Percentiles rank a stretch among this genome's conserved stretches.
phyloP scores from a whole-genome alignment of 2,888 invertebrate genomes.

The Acanthacorydalis orientalis region DNA sequence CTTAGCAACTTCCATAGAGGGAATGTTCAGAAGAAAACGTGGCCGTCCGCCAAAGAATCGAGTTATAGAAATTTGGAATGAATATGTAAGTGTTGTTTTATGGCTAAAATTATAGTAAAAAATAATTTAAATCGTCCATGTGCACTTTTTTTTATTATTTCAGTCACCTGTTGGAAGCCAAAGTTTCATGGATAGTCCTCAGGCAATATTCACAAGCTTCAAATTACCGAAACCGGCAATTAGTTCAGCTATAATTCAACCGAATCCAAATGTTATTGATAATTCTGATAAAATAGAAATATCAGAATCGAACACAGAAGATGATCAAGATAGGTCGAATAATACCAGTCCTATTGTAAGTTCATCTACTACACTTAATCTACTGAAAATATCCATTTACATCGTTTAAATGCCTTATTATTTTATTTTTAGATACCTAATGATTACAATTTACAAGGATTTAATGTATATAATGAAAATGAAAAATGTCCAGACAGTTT shows the following conservation, averaged over 20 bases:
- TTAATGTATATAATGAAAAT: slow-evolving; percentile 39
- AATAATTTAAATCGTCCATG: neutral
- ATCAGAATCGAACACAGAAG: neutral
- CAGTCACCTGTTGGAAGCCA: slow-evolving; percentile 23
- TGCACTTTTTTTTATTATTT: slow-evolving; percentile 9
- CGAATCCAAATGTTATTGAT: neutral
- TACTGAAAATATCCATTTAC: neutral
- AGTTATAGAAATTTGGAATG: slow-evolving; percentile 80
- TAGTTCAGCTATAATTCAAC: slow-evolving; percentile 11
- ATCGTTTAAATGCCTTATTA: neutral
- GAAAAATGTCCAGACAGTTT: slow-evolving; percentile 57
- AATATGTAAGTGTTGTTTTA: slow-evolving; percentile 41
- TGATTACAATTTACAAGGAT: slow-evolving; percentile 42
- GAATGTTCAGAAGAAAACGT: slow-evolving; percentile 81
- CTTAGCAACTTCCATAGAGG: slow-evolving; percentile 62
- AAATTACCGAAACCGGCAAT: slow-evolving; percentile 59
- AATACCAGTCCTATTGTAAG: slow-evolving; percentile 23
- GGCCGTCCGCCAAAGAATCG: slow-evolving; percentile 95
- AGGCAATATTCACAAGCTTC: slow-evolving; percentile 86
- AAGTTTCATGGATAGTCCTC: slow-evolving; percentile 46
- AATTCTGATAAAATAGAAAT: neutral
- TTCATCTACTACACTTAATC: slow-evolving; percentile 10
- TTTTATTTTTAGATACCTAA: slow-evolving; percentile 19
- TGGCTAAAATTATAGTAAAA: neutral
- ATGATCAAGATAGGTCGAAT: slow-evolving; percentile 22